phyloP scores from a whole-genome alignment of 2,797 vertebrate genomes.

The Notolabrus celidotus region DNA sequence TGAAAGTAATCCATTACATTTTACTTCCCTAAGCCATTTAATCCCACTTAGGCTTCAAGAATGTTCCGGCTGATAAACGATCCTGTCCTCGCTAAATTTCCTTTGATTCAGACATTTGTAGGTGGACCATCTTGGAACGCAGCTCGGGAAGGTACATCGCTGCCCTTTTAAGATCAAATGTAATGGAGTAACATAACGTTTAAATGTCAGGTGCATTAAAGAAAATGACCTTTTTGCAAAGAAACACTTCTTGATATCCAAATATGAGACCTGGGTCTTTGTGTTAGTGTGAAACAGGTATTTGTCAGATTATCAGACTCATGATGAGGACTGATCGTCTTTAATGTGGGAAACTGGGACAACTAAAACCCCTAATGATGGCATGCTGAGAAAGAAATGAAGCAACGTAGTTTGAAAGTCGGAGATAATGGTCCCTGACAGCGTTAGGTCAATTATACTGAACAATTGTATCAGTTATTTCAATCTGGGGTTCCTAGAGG shows the following conservation, averaged over 20 bases:
- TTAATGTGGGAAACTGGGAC: constrained; percentile 16
- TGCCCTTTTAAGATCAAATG: constrained; percentile 1
- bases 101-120: not conserved
- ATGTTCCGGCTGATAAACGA: not conserved
- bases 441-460: constrained; percentile 7
- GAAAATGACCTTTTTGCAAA: not conserved
- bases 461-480: constrained; percentile 25
- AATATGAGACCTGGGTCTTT: not conserved
- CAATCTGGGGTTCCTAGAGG: constrained; percentile 24
- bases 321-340: constrained; percentile 15
- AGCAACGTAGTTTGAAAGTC: not conserved
- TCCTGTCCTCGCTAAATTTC: not conserved
- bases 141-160: not conserved
- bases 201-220: not conserved
- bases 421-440: constrained; percentile 35
- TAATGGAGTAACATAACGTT: not conserved
- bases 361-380: constrained; percentile 36
- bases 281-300: not conserved
- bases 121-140: not conserved
- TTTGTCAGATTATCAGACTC: constrained; percentile 21
- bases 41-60: not conserved
- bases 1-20: not conserved
- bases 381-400: constrained; percentile 13
- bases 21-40: not conserved
- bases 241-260: not conserved